Percentiles rank a stretch among this genome's conserved stretches.
Conservation (phyloP, 1,140 invertebrate species). For the Macrotrachela quadricornifera region DNA sequence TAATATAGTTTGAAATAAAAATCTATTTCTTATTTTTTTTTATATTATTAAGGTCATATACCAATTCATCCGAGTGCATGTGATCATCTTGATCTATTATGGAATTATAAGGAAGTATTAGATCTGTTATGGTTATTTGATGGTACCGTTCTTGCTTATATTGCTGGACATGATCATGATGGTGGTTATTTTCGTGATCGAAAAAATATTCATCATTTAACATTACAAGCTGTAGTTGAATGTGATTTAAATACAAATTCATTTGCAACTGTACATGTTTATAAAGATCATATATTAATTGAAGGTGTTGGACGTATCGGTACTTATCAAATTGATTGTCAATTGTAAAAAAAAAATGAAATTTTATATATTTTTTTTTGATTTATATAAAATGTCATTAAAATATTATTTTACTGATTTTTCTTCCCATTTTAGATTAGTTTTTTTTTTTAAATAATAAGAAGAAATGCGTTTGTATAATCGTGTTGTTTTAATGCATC, state of each 20-base stretch:
- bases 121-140: slow-evolving; percentile 13
- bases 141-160: slow-evolving; percentile 17
- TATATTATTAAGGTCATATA: slow-evolving; percentile 15
- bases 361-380: too few species aligned
- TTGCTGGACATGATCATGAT: slow-evolving; percentile 22
- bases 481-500: too few species aligned
- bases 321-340: slow-evolving; percentile 5
- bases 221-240: slow-evolving; percentile 20
- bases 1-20: too few species aligned
- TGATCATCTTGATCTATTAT: slow-evolving; percentile 15
- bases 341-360: not conserved
- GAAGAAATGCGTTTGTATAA: too few species aligned
- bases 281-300: slow-evolving; percentile 13
- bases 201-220: slow-evolving; percentile 20
- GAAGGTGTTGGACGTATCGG: slow-evolving; percentile 6
- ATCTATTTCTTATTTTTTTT: too few species aligned
- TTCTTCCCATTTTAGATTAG: too few species aligned
- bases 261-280: slow-evolving; percentile 20
- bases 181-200: slow-evolving; percentile 17
- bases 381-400: too few species aligned
- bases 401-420: too few species aligned
- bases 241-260: slow-evolving; percentile 14
- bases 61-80: slow-evolving; percentile 14
- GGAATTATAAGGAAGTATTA: slow-evolving; percentile 23
- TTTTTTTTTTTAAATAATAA: too few species aligned